These are phyloP conservation scores for Melospiza melodia DNA, from an alignment of 2,113 vertebrate genomes.

Conservation along the genomic window DNA sequence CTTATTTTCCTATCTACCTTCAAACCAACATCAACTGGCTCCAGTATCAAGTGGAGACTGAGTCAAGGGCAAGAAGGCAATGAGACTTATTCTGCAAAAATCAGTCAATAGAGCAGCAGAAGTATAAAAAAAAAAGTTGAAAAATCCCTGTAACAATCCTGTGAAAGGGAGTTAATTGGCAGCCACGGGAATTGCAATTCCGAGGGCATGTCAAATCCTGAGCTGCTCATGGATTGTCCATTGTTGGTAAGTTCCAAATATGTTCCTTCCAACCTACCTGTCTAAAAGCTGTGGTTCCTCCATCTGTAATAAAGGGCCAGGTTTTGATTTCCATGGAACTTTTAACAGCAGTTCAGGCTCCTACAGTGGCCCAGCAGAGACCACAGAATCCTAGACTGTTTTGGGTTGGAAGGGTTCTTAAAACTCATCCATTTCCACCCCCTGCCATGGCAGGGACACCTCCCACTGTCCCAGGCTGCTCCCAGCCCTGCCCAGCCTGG, in stretches of 20 bases:
- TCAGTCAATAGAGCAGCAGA: not conserved
- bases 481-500: not conserved
- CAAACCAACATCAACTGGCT: not conserved
- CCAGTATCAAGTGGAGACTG: not conserved
- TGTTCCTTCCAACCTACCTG: not conserved
- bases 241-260: not conserved
- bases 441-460: not conserved
- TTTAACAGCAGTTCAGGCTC: not conserved
- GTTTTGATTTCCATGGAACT: not conserved
- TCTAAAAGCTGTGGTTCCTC: not conserved
- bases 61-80: not conserved
- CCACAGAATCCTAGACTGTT: not conserved
- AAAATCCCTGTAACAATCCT: not conserved
- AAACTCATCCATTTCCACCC: rapidly evolving
- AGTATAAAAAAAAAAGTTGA: not conserved
- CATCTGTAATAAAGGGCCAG: not conserved
- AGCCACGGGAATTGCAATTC: not conserved
- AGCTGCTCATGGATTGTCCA: not conserved
- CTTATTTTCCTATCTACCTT: not conserved
- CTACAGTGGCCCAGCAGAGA: not conserved
- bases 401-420: not conserved
- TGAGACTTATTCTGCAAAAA: not conserved
- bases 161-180: not conserved
- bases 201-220: rapidly evolving
- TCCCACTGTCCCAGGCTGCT: rapidly evolving